Conservation (phyloP, 2,797 vertebrate species). For the Leptodactylus fallax region DNA sequence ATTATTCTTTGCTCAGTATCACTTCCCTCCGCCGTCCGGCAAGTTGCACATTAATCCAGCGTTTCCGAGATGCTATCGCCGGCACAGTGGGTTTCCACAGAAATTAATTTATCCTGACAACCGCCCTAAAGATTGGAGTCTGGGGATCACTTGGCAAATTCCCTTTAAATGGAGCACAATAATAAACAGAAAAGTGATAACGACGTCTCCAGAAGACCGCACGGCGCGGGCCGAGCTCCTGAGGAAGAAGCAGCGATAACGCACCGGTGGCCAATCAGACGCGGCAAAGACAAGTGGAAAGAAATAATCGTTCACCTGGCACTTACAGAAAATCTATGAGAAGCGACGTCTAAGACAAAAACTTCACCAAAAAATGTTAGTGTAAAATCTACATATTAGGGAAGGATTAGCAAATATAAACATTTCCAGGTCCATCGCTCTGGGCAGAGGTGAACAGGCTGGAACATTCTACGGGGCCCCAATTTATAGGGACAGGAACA, state of each 20-base stretch:
- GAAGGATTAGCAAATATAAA: too few species aligned
- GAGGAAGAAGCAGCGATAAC: constrained; percentile 63
- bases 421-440: too few species aligned
- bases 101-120: constrained; percentile 84
- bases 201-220: constrained; percentile 71
- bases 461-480: too few species aligned
- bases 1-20: constrained; percentile 53
- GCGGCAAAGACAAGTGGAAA: too few species aligned
- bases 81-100: constrained; percentile 76
- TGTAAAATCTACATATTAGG: too few species aligned
- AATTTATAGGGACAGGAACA: too few species aligned
- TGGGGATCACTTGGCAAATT: constrained; percentile 77
- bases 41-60: constrained; percentile 77
- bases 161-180: constrained; percentile 76
- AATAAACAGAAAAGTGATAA: constrained; percentile 77
- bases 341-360: background rate
- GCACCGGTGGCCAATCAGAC: constrained; percentile 44
- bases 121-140: constrained; percentile 79
- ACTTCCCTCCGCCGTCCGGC: constrained; percentile 59
- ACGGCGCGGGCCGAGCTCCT: constrained; percentile 61
- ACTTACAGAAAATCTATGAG: background rate
- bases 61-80: constrained; percentile 79
- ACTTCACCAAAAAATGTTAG: background rate
- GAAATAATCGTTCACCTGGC: background rate
- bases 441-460: too few species aligned